Percentiles rank a stretch among this genome's conserved stretches.
Evolutionary conservation across 2,113 vertebrate species (phyloP).

Genomic region (Carassius gibelio): DNA sequence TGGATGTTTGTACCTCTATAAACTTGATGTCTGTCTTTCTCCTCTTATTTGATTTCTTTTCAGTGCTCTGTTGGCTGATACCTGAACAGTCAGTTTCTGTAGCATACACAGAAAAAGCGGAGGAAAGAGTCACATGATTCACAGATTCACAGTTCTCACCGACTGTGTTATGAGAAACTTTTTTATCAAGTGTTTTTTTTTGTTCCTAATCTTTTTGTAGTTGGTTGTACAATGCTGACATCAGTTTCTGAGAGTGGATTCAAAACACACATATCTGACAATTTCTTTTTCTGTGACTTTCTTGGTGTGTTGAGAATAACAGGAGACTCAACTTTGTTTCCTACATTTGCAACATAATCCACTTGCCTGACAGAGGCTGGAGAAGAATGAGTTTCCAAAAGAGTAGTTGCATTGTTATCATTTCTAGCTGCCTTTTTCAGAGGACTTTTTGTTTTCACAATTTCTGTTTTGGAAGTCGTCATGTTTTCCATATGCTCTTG

Average conservation of each 20-base stretch:
- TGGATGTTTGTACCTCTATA: not conserved
- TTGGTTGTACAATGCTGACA: not conserved
- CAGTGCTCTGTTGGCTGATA: not conserved
- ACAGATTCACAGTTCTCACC: not conserved
- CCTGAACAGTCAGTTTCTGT: not conserved
- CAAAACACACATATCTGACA: not conserved
- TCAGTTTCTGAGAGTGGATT: not conserved
- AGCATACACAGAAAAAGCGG: not conserved
- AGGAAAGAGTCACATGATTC: not conserved
- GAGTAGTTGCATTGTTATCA: slow-evolving; percentile 1
- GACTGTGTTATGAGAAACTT: not conserved
- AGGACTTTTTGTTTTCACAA: not conserved
- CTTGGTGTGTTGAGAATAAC: not conserved
- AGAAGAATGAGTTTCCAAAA: not conserved
- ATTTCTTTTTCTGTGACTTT: not conserved
- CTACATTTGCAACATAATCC: not conserved
- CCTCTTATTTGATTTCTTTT: slow-evolving; percentile 1
- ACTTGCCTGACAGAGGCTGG: not conserved
- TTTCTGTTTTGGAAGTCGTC: not conserved
- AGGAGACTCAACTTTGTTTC: not conserved
- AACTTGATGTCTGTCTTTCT: not conserved
- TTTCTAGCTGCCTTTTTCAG: not conserved
- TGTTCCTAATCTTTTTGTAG: not conserved
- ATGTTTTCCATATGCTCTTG: slow-evolving; percentile 14
- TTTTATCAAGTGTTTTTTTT: slow-evolving; percentile 18